phyloP scores from a whole-genome alignment of 2,113 vertebrate genomes.

The Macaca nemestrina region DNA sequence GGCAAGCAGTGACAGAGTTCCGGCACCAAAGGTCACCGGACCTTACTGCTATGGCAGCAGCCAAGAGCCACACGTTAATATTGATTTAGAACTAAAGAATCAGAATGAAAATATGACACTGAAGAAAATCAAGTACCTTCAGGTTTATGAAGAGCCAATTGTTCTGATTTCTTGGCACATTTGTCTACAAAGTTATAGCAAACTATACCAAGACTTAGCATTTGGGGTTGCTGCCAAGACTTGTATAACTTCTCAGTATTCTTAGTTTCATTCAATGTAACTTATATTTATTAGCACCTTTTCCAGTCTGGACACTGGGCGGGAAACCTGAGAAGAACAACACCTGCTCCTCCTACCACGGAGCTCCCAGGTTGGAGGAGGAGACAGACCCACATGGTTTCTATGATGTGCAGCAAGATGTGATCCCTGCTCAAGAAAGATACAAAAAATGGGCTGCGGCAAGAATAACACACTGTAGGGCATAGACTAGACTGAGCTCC shows the following conservation, averaged over 20 bases:
- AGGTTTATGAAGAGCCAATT: not conserved
- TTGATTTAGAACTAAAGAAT: not conserved
- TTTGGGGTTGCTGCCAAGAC: not conserved
- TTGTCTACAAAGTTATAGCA: not conserved
- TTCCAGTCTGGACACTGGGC: not conserved
- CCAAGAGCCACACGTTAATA: not conserved
- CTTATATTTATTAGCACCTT: not conserved
- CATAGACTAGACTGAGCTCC: accelerated
- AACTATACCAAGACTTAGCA: not conserved
- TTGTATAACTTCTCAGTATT: not conserved
- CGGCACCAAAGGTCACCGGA: not conserved
- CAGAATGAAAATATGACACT: not conserved
- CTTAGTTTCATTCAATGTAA: not conserved
- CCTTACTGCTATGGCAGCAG: not conserved
- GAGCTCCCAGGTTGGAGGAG: not conserved
- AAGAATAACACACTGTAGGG: not conserved
- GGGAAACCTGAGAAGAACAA: accelerated
- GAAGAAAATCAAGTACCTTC: not conserved
- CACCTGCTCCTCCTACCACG: not conserved
- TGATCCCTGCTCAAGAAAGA: not conserved
- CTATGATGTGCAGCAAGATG: accelerated
- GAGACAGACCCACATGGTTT: not conserved
- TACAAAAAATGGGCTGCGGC: not conserved
- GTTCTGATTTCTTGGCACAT: not conserved
- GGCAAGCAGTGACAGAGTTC: not conserved